Evolutionary conservation across 2,888 invertebrate species (phyloP).

Genomic region (Nymphalis polychloros): DNA sequence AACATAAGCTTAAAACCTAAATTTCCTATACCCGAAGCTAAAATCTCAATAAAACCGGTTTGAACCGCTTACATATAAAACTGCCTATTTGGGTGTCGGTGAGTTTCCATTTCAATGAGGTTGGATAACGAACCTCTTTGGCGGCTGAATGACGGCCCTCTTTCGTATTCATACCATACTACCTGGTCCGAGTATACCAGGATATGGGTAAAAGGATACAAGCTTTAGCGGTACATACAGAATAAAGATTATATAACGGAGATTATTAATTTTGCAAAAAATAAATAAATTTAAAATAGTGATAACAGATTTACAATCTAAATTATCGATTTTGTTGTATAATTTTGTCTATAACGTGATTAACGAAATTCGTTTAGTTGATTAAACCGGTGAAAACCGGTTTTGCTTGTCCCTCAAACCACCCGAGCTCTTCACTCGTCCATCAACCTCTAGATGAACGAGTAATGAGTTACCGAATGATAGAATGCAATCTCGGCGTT

Average conservation of each 20-base stretch:
- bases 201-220: constrained; percentile 1
- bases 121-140: constrained; percentile 66
- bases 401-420: constrained; percentile 22
- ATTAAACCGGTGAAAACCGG: not conserved
- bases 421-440: constrained; percentile 27
- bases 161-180: constrained; percentile 70
- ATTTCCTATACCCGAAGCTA: not conserved
- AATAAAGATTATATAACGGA: not conserved
- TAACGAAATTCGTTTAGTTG: not conserved
- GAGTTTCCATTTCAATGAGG: constrained; percentile 39
- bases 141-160: constrained; percentile 67
- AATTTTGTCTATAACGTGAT: too few relatives aligned
- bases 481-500: constrained; percentile 25
- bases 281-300: too few relatives aligned
- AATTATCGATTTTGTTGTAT: too few relatives aligned
- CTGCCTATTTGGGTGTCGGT: constrained; percentile 58
- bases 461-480: constrained; percentile 28
- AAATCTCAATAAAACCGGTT: constrained; percentile 6
- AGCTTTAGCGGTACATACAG: constrained; percentile 13
- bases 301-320: too few relatives aligned
- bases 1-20: not conserved
- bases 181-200: constrained; percentile 36
- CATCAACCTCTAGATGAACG: constrained; percentile 35
- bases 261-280: not conserved
- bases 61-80: constrained; percentile 48